Conservation (phyloP, 2,888 invertebrate species). For the Lasioglossum oenotherae region DNA sequence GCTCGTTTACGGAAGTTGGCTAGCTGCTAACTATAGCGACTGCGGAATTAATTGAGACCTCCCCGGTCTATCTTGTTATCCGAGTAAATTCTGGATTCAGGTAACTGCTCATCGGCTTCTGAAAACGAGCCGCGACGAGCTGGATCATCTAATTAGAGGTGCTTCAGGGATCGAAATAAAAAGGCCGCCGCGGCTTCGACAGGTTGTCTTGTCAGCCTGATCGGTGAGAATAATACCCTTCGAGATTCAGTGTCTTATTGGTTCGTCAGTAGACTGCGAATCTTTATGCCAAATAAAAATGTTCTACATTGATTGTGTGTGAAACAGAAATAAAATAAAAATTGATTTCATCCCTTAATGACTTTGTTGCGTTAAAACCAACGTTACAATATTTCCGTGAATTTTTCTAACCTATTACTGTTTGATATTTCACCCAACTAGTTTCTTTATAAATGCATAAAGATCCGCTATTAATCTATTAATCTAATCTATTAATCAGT, state of each 20-base stretch:
- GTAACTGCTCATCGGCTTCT: constrained; percentile 58
- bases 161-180: neutral
- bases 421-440: too few relatives aligned
- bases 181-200: neutral
- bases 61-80: constrained; percentile 65
- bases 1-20: constrained; percentile 71
- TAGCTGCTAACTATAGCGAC: constrained; percentile 61
- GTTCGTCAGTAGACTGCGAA: too few relatives aligned
- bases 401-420: too few relatives aligned
- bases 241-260: neutral
- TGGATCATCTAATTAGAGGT: constrained; percentile 30
- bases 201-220: neutral
- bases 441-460: too few relatives aligned
- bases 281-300: too few relatives aligned
- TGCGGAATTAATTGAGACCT: constrained; percentile 70
- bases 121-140: constrained; percentile 45
- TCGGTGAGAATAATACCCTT: neutral
- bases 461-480: too few relatives aligned
- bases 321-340: too few relatives aligned
- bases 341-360: too few relatives aligned
- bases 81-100: constrained; percentile 64
- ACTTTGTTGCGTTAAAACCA: too few relatives aligned
- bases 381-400: too few relatives aligned
- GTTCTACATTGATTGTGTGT: too few relatives aligned
- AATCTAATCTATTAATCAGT: neutral